Evolutionary conservation across 2,113 vertebrate species (phyloP).

Genomic region (Oceanodroma tethys): DNA sequence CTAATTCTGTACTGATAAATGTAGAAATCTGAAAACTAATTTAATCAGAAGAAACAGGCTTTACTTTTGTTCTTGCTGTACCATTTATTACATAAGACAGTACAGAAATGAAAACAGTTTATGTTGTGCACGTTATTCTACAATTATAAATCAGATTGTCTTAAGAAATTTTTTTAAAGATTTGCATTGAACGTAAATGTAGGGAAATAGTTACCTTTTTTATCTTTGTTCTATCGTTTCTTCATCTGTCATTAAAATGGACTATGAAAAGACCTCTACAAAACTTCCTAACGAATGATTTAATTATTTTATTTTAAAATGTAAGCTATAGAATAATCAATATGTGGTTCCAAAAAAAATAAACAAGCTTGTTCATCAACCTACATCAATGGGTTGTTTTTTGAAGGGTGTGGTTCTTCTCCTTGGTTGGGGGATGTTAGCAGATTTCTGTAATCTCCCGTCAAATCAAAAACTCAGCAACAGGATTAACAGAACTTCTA

Average conservation of each 20-base stretch:
- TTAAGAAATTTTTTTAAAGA: neutral
- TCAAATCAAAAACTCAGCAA: neutral
- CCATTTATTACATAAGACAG: neutral
- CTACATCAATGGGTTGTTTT: conserved; percentile 23
- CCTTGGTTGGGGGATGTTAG: neutral
- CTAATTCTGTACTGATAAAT: neutral
- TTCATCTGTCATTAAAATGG: neutral
- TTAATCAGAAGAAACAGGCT: neutral
- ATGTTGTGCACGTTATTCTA: neutral
- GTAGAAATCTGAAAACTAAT: neutral
- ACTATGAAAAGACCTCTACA: neutral
- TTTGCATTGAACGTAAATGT: neutral
- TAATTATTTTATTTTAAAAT: conserved; percentile 25
- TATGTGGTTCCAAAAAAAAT: conserved; percentile 52
- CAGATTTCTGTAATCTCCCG: neutral
- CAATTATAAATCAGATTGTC: neutral
- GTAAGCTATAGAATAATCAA: conserved; percentile 3
- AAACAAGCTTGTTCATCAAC: conserved; percentile 55
- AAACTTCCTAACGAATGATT: neutral
- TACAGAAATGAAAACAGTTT: neutral
- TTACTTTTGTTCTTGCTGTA: neutral
- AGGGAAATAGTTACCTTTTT: neutral
- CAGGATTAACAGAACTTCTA: neutral
- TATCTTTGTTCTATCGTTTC: neutral
- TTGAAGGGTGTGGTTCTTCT: neutral